Base-by-base conservation (phyloP, 2,888 invertebrate species). In the Sarcophaga caerulescens region DNA sequence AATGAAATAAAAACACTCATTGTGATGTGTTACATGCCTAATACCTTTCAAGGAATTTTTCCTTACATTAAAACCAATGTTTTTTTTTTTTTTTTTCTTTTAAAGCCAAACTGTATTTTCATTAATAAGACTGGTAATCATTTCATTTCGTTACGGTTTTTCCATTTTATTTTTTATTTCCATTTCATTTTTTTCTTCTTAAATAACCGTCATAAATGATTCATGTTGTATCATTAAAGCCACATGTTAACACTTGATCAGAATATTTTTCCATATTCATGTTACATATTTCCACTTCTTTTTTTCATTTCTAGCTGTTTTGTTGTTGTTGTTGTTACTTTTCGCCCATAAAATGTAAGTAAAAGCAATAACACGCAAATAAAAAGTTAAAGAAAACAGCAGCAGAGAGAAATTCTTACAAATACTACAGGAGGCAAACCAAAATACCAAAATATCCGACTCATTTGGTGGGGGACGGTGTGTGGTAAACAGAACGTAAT, bases 221-320 rank as follows among this genome's bases (percentile, higher is more conserved):
- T 80, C 73, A 74, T 74, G 25, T 25, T 62, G 73, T 21, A 17
- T 80, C 65, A 80, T 80, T 73, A 80, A 66, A 66, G 71, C 79
- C 80, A 80, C 60, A 73, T 80, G 73, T 71, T 65, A 70, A 62
- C 78, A 70, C 52, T 63, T 25, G 65, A 52, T 52, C 19, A 17
- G 12, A 52, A 59, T 71, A 14, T 11, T 44, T 71, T 44, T 23
- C 3, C n/a, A 59, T 59, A 60, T 52, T 52, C 52, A 52, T 52
- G 52, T 52, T 52, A n/a, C n/a, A n/a, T n/a, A 12, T 17, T 52
- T 52, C 4, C 17, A 14, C 14, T 12, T 52, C 17, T 52, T 52
- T 3, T 14, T 52, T 52, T 52, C 52, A 14, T 12, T 52, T 52
- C 14, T 47, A 1, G 47, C 1, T 47, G 5, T 17, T 35, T 17